Base-by-base conservation (phyloP, 2,888 invertebrate genomes). In the Ochropacha duplaris region DNA sequence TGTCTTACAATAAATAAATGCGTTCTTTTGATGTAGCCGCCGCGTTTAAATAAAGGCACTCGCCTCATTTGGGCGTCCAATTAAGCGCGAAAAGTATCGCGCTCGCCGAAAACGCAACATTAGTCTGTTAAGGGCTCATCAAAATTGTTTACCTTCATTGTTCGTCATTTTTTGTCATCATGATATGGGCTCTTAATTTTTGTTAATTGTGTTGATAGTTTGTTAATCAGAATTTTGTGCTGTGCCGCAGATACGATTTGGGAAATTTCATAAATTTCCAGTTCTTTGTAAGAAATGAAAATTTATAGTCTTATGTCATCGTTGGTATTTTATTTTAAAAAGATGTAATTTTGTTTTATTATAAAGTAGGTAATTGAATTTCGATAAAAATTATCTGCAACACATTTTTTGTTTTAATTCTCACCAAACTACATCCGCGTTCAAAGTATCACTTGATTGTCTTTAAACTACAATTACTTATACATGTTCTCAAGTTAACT, bases 71-170 rank as follows among this genome's bases (percentile, higher is more conserved):
- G 79, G 80, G 76, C 70, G 72, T 73, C 88, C 91, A 92, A 90
- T 92, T 92, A 90, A 88, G 86, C 79, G 86, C 78, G 85, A 86
- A 87, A 88, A 87, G 79, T 88, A 88, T 87, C 73, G 71, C 77
- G 78, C 69, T 71, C 72, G 65, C 75, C 77, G 79, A 80, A 85
- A 86, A 81, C 68, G 68, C 74, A 77, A 76, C 64, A 74, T 77
- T 76, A 72, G 76, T 74, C 71, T 57, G 63, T 69, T 66, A 67
- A 68, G 73, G 71, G 69, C 80, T 86, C 88, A 87, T 90, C 88
- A 90, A 89, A 84, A 89, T 89, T 85, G 78, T 81, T 86, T 75
- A 80, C 80, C 85, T 83, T 79, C 84, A 81, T 86, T 84, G 83
- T 84, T 74, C 61, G 63, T 60, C 69, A 81, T 84, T 85, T 84